A percentile compares a stretch with the other conserved stretches of the same genome.
These are phyloP conservation scores for Rhinatrema bivittatum DNA, from an alignment of 2,797 vertebrate genomes.

Conservation along the genomic window DNA sequence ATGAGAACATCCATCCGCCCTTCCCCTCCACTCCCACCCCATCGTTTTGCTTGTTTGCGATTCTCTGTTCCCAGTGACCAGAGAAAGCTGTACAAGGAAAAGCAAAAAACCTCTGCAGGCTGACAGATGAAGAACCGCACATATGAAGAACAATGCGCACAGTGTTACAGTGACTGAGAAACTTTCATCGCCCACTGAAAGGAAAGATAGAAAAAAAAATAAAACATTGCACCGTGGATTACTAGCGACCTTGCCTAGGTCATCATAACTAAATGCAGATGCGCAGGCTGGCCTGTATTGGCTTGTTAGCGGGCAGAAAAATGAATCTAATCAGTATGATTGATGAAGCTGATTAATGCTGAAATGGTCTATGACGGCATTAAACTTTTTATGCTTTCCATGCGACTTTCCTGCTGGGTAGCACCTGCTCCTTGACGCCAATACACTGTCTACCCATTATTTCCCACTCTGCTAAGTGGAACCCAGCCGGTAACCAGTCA, in stretches of 20 bases:
- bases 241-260: conserved; percentile 21
- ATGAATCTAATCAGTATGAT: conserved; percentile 44
- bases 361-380: conserved; percentile 35
- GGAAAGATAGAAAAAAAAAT: conserved; percentile 55
- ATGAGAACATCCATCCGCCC: no score
- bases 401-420: conserved; percentile 34
- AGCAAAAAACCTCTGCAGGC: conserved; percentile 21
- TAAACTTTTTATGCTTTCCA: conserved; percentile 45
- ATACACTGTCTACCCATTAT: conserved; percentile 34
- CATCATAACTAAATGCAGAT: conserved; percentile 10
- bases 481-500: no score
- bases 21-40: no score
- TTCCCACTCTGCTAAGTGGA: no score
- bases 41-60: conserved; percentile 26
- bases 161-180: conserved; percentile 38
- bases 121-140: conserved; percentile 23
- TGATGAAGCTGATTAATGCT: conserved; percentile 66
- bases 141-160: conserved; percentile 37
- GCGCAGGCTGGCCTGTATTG: conserved; percentile 40
- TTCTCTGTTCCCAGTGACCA: conserved; percentile 29
- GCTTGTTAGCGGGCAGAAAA: conserved; percentile 52
- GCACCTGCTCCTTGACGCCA: conserved; percentile 44
- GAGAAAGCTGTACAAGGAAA: conserved; percentile 15
- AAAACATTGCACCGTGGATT: conserved; percentile 34
- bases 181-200: conserved; percentile 50